phyloP scores from a whole-genome alignment of 2,888 invertebrate genomes.

The Camponotus fellah region DNA sequence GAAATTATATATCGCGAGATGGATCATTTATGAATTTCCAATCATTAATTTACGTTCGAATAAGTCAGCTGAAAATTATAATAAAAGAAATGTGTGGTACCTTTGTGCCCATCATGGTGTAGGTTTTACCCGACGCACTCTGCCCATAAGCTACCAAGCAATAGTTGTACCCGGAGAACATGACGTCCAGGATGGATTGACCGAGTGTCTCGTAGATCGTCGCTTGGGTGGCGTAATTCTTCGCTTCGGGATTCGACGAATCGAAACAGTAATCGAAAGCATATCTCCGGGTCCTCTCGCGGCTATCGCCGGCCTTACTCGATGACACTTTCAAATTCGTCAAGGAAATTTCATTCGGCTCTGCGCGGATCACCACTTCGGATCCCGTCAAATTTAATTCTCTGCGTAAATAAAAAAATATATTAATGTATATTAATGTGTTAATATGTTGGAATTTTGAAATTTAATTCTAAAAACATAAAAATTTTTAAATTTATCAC shows the following conservation, averaged over 20 bases:
- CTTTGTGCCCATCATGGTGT: slow-evolving; percentile 91
- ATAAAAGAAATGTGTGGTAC: slow-evolving; percentile 70
- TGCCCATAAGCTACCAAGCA: slow-evolving; percentile 93
- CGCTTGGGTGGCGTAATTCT: slow-evolving; percentile 87
- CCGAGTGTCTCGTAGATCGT: slow-evolving; percentile 91
- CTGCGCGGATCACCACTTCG: slow-evolving; percentile 78
- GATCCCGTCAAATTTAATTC: slow-evolving; percentile 79
- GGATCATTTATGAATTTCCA: slow-evolving; percentile 24
- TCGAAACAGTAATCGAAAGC: slow-evolving; percentile 90
- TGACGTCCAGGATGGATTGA: slow-evolving; percentile 88
- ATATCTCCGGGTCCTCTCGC: slow-evolving; percentile 89
- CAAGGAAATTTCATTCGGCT: slow-evolving; percentile 75
- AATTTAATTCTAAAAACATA: neutral
- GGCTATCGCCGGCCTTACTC: slow-evolving; percentile 90
- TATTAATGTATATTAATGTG: neutral
- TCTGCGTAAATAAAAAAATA: slow-evolving; percentile 65
- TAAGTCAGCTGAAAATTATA: slow-evolving; percentile 9
- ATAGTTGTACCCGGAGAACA: slow-evolving; percentile 89
- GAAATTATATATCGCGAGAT: slow-evolving; percentile 26
- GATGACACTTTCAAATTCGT: slow-evolving; percentile 87
- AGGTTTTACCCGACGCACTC: slow-evolving; percentile 92
- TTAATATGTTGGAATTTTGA: neutral
- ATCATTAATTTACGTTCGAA: slow-evolving; percentile 15
- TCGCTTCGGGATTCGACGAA: slow-evolving; percentile 87
- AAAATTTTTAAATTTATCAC: neutral